Percentiles rank a stretch among this genome's conserved stretches.
These are phyloP conservation scores for Pyrrhosoma nymphula DNA, from an alignment of 2,888 invertebrate genomes.

Conservation along the genomic window DNA sequence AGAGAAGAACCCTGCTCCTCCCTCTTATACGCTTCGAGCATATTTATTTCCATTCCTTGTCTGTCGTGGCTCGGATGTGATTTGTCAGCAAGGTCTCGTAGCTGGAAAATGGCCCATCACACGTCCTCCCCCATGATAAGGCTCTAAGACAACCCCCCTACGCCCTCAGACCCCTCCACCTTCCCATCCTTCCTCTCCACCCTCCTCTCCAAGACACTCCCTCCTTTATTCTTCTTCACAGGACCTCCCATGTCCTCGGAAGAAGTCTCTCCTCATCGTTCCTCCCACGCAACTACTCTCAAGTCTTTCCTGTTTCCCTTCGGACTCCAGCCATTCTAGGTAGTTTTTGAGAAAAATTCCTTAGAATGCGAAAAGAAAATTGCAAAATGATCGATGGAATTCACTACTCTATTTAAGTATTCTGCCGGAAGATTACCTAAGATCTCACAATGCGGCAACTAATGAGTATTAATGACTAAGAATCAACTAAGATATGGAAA, in stretches of 20 bases:
- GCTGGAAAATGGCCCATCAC: conserved; percentile 61
- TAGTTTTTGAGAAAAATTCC: not conserved
- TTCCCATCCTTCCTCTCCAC: too few species aligned
- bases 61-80: conserved; percentile 53
- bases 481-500: too few species aligned
- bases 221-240: not conserved
- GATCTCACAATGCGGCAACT: too few species aligned
- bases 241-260: not conserved
- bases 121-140: conserved; percentile 40
- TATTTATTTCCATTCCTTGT: conserved; percentile 61
- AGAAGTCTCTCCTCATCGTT: not conserved
- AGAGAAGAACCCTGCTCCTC: not conserved
- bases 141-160: not conserved
- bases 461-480: too few species aligned
- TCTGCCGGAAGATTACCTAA: too few species aligned
- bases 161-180: not conserved
- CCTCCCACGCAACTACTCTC: not conserved
- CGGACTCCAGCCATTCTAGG: not conserved
- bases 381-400: too few species aligned
- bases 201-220: not conserved
- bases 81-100: conserved; percentile 52
- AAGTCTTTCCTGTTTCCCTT: not conserved
- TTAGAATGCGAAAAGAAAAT: too few species aligned
- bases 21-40: conserved; percentile 42
- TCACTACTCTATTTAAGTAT: too few species aligned